Evolutionary conservation across 2,888 invertebrate genomes (phyloP).

Genomic region (Gymnocheta viridis): DNA sequence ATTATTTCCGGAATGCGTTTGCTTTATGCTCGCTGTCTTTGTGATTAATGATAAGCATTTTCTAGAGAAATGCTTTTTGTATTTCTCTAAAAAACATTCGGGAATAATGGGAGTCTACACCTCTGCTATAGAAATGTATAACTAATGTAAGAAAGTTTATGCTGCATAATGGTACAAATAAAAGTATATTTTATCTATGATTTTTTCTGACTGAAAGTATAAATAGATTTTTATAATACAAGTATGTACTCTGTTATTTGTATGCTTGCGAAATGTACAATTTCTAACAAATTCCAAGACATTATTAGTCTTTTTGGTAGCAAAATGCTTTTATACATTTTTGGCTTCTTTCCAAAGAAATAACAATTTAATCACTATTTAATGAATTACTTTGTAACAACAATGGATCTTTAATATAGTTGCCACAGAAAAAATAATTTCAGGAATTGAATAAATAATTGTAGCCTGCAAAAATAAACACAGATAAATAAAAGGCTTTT

Average conservation of each 20-base stretch:
- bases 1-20: slow-evolving; percentile 64
- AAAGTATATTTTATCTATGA: not conserved
- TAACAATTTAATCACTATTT: not conserved
- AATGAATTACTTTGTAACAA: not conserved
- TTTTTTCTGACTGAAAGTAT: not conserved
- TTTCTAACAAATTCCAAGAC: not conserved
- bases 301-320: not conserved
- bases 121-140: not conserved
- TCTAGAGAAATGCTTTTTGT: slow-evolving; percentile 17
- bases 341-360: not conserved
- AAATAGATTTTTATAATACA: slow-evolving; percentile 2
- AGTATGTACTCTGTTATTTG: not conserved
- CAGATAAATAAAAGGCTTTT: too few relatives aligned
- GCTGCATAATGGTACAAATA: not conserved
- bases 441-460: too few relatives aligned
- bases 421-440: too few relatives aligned
- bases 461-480: too few relatives aligned
- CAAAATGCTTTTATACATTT: not conserved
- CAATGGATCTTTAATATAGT: not conserved
- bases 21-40: slow-evolving; percentile 37
- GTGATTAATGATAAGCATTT: slow-evolving; percentile 54
- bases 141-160: too few relatives aligned
- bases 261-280: not conserved
- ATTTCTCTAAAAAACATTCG: not conserved
- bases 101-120: not conserved